Base-by-base conservation (phyloP, 2,113 vertebrate genomes). In the Brachypodius melanocephalos region DNA sequence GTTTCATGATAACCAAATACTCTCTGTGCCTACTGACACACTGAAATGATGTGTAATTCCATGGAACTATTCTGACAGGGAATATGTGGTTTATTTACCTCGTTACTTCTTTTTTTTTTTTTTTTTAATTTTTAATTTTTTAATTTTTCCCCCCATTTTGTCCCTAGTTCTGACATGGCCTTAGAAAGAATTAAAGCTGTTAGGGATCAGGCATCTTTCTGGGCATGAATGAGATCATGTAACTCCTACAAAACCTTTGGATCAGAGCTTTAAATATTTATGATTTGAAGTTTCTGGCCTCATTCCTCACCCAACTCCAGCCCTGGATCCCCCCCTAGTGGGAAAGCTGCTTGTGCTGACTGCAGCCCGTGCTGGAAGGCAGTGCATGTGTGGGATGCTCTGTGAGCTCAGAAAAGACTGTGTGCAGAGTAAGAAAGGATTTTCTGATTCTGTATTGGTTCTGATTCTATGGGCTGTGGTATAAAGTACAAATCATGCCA, bases 251-350 rank as follows among this genome's bases (percentile, higher is more conserved):
- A 69, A 86, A 58, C 51, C 43, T 91, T 93, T 88, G 65, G 66
- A 69, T 62, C 25, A 75, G 52, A 65, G 28, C 51, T 72, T 87
- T 81, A 86, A 58, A 42, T 81, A 61, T 77, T 62, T 68, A 34
- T 38, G 22, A 43, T 11, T 55, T 21, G 26, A 57, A 79, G 40
- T 21, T 69, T 32, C 48, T 29, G 17, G 49, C 42, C 19, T 19
- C 14, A 3, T 59, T 76, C 55, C 55, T 88, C 40, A 13, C 28
- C 74, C 57, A 73, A 73, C 88, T 22, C 6, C 88, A 93, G 94
- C 67, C 79, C 55, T 90, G 59, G 73, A 95, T 92, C 87, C 54
- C 93, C 95, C 48, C 38, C 95, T 95, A 94, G 91, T 89, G 95
- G 91, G 58, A 78, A 78, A 81, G 73, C 69, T 85, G 72, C 59